Conservation (phyloP, 2,113 vertebrate species). For the Megatriorchis doriae region DNA sequence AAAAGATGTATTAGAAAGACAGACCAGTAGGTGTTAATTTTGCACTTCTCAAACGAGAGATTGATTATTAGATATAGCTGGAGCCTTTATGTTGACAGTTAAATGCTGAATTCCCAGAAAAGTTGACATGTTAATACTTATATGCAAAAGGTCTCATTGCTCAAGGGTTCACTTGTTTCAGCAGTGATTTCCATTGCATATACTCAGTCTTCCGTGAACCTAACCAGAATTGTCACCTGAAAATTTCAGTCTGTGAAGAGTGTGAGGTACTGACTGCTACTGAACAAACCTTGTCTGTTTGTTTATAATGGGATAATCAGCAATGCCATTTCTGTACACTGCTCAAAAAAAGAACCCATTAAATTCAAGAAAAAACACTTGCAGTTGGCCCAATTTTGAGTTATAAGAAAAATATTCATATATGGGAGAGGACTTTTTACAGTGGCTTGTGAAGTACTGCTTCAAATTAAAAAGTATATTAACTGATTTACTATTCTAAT, state of each 20-base stretch:
- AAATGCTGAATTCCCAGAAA: slow-evolving; percentile 13
- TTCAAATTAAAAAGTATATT: slow-evolving; percentile 7
- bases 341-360: neutral
- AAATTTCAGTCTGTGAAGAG: neutral
- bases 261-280: neutral
- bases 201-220: neutral
- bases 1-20: neutral
- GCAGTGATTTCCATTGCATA: neutral
- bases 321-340: neutral
- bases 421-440: neutral
- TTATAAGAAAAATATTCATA: neutral
- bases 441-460: neutral
- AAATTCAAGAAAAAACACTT: neutral
- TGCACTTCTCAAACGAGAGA: neutral
- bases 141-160: neutral
- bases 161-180: neutral
- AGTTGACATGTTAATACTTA: slow-evolving; percentile 10
- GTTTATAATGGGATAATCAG: neutral
- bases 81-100: neutral
- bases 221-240: neutral
- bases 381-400: neutral
- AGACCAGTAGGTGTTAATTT: neutral
- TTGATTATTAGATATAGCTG: slow-evolving; percentile 7
- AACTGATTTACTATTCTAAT: slow-evolving; percentile 2
- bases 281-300: neutral